Percentiles rank a stretch among this genome's conserved stretches.
These are phyloP conservation scores for Brachyalestes nurse DNA, from an alignment of 2,797 vertebrate genomes.

Conservation along the genomic window DNA sequence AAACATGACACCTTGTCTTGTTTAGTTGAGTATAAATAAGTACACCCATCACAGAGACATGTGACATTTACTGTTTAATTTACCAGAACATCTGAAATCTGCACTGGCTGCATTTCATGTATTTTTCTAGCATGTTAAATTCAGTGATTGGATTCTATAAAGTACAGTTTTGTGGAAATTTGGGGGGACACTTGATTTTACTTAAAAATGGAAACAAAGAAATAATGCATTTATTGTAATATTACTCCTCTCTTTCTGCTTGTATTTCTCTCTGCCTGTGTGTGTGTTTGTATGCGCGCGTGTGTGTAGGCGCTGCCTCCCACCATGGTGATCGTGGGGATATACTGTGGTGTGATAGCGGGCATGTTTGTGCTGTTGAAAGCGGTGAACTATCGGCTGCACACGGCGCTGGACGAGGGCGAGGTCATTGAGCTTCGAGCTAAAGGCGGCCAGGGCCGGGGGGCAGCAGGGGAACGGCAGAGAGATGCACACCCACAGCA, in stretches of 20 bases:
- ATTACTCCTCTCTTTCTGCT: background rate
- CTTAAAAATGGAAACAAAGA: no score
- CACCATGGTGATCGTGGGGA: conserved; percentile 95
- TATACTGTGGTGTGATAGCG: conserved; percentile 96
- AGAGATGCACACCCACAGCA: conserved; percentile 78
- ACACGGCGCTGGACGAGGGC: conserved; percentile 95
- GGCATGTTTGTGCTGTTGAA: conserved; percentile 95
- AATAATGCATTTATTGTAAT: background rate
- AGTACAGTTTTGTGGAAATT: no score
- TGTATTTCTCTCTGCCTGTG: conserved; percentile 7
- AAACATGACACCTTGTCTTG: no score
- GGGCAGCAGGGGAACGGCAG: conserved; percentile 82
- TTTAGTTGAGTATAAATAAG: no score
- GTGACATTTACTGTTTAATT: no score
- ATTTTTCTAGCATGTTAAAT: no score
- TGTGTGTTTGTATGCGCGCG: background rate
- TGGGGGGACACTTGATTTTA: background rate
- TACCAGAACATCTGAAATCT: no score
- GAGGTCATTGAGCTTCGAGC: conserved; percentile 92
- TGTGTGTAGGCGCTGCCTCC: conserved; percentile 89
- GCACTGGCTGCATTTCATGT: no score
- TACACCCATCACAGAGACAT: no score
- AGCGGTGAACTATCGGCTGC: conserved; percentile 95
- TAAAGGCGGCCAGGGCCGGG: conserved; percentile 81
- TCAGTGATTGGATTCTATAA: no score